Evolutionary conservation across 2,888 invertebrate species (phyloP), one percentile per base, ranked within the genome.

Genomic region (Limulus polyphemus): DNA sequence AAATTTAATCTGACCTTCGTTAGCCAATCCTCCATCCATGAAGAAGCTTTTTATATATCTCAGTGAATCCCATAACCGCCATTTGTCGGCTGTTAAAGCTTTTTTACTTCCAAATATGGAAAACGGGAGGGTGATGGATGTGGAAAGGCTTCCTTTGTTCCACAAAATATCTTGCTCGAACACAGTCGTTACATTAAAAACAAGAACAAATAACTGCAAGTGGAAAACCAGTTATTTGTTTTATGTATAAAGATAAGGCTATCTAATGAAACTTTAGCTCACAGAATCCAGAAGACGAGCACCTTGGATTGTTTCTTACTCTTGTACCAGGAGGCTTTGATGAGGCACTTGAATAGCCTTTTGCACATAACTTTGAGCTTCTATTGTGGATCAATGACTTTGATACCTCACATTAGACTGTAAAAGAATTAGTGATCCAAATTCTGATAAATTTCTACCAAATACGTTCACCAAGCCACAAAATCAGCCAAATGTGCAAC

Each of bases 281-380:
- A 3, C 52, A 54, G 13, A 54, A 64, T 47, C 11, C 50, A 9
- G 52, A 51, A 5, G 56, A 56, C 5, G 63, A 65, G 12, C 61
- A 63, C 5, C 32, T 66, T 10, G 66, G 66, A 3, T 56, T 66
- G 32, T 66, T 64, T 49, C 59, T 59, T 7, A 59, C 61, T 11
- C 51, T 65, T 1, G 62, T 65, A 1, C 62, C 63, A 0, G 62
- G 62, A 0, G 59, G 59, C 13, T 62, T 55, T 51, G 63, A 65
- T 47, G 60, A 61, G 13, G 46, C 62, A 5, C 55, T 67, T 9
- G 58, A 64, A 17, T 69, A 68, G 69, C 69, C 69, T 9, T 69
- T 69, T 48, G 58, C 69, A 1, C 62, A 68, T 54, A 56, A 49
- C 11, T 67, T 69, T 49, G 69, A 69, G 46, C 51, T 50, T 58